A percentile compares a stretch with the other conserved stretches of the same genome.
Conservation (phyloP, 2,888 invertebrate genomes). For the Abrostola tripartita region DNA sequence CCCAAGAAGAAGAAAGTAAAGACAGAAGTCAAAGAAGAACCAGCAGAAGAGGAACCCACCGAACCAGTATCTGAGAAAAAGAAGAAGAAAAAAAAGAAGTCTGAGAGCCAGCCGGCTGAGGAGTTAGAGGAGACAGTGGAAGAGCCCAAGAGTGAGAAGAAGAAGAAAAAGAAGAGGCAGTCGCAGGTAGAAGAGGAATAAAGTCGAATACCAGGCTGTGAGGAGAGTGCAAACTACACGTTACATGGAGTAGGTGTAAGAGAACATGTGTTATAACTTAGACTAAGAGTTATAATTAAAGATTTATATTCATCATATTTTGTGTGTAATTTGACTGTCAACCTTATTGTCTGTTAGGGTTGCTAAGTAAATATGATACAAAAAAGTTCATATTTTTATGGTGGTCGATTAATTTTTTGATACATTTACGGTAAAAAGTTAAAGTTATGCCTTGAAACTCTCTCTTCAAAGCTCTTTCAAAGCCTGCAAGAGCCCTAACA, state of each 20-base stretch:
- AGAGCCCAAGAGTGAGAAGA: conserved; percentile 78
- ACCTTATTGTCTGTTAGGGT: background rate
- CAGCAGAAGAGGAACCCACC: conserved; percentile 49
- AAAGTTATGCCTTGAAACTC: too few species aligned
- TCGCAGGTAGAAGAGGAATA: conserved; percentile 74
- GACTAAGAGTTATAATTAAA: conserved; percentile 48
- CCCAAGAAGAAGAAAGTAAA: conserved; percentile 80
- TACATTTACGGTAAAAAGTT: too few species aligned
- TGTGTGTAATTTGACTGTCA: conserved; percentile 15
- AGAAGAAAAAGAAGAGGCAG: conserved; percentile 80
- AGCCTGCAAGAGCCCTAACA: too few species aligned
- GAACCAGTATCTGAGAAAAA: conserved; percentile 81
- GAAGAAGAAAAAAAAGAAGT: conserved; percentile 87
- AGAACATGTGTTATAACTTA: conserved; percentile 40
- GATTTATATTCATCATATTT: conserved; percentile 33
- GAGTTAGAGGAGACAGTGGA: conserved; percentile 56
- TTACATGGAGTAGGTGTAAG: conserved; percentile 41
- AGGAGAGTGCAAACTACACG: background rate
- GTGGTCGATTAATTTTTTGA: too few species aligned
- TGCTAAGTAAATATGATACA: too few species aligned
- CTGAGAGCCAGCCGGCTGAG: conserved; percentile 57
- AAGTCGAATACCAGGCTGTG: conserved; percentile 33
- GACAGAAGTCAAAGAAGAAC: conserved; percentile 51
- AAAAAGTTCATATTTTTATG: too few species aligned
- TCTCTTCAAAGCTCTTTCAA: too few species aligned